Evolutionary conservation across 2,888 invertebrate genomes (phyloP).

Genomic region (Protodeltote pygarga): DNA sequence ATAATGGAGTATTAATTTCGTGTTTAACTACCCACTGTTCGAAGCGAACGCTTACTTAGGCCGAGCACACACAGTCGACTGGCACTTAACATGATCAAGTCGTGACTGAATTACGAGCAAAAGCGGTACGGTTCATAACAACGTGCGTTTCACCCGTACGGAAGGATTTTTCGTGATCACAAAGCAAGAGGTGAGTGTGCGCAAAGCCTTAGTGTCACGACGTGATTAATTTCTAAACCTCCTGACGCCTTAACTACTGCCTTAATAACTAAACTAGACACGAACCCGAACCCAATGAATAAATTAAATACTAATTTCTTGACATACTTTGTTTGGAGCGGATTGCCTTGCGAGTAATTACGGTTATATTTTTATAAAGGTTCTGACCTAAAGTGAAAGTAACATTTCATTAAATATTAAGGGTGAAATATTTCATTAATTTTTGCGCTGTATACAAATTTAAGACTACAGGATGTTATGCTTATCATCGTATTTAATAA

Average conservation of each 20-base stretch:
- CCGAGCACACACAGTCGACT: constrained; percentile 31
- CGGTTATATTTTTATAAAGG: constrained; percentile 67
- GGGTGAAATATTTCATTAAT: constrained; percentile 29
- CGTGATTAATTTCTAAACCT: constrained; percentile 70
- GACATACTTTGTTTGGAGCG: constrained; percentile 78
- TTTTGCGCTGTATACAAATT: constrained; percentile 25
- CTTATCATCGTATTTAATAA: constrained; percentile 9
- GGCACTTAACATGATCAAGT: constrained; percentile 38
- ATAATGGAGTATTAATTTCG: constrained; percentile 56
- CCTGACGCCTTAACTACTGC: constrained; percentile 65
- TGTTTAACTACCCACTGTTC: constrained; percentile 39
- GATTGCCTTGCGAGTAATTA: constrained; percentile 81
- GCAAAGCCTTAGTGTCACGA: constrained; percentile 51
- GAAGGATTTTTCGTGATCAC: constrained; percentile 44
- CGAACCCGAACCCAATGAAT: constrained; percentile 78
- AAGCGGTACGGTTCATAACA: constrained; percentile 34
- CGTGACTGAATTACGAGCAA: constrained; percentile 48
- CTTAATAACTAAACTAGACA: constrained; percentile 76
- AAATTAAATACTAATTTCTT: constrained; percentile 84
- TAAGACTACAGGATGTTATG: constrained; percentile 5
- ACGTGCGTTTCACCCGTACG: constrained; percentile 40
- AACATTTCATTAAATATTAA: constrained; percentile 37
- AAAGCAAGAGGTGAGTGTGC: constrained; percentile 33
- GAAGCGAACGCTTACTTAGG: constrained; percentile 44
- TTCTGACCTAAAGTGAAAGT: constrained; percentile 50